Base-by-base conservation (phyloP, 2,888 invertebrate species). In the Shargacucullia verbasci region DNA sequence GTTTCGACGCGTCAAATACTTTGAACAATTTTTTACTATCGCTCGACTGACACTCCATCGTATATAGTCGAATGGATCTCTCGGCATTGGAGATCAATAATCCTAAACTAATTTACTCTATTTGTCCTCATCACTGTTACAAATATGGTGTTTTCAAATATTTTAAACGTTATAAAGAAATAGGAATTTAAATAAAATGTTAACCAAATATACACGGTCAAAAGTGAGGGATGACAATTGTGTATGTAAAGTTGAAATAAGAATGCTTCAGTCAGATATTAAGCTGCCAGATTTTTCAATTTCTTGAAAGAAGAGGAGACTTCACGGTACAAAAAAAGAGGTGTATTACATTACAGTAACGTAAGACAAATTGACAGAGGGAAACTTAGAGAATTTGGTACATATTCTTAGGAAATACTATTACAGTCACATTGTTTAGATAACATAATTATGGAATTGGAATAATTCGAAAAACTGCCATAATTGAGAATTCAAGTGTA, bases 1-100 rank as follows among this genome's bases (percentile, higher is more conserved):
- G 81, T 76, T 88, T 89, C 10, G 93, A 79, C 11, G 88, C 87
- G 52, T 93, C 93, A 60, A 89, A 92, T 68, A 92, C 91, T 83
- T 92, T 88, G 58, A 87, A 85, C 67, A 92, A 66, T 87, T 90
- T 92, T 82, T 92, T 92, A 73, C 90, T 91, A 84, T 92, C 92
- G 79, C 84, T 86, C 67, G 86, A 47, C 77, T 90, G 87, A 86
- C 89, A 87, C 80, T 92, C 93, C 93, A 94, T 93, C 79, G 76
- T 60, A 86, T 76, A 75, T 79, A 77, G 53, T 80, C 78, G 43
- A 86, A 84, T 33, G 81, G 81, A 74, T 87, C 87, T 61, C 68
- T 69, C 58, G 78, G 80, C 89, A 89, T 90, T 58, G 80, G 81
- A 83, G 63, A 62, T 55, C 70, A 72, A 78, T 76, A 64, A 71